Evolutionary conservation across 2,797 vertebrate genomes (phyloP), one percentile per base, ranked within the genome.

Genomic region (Mionectes olivaceus): DNA sequence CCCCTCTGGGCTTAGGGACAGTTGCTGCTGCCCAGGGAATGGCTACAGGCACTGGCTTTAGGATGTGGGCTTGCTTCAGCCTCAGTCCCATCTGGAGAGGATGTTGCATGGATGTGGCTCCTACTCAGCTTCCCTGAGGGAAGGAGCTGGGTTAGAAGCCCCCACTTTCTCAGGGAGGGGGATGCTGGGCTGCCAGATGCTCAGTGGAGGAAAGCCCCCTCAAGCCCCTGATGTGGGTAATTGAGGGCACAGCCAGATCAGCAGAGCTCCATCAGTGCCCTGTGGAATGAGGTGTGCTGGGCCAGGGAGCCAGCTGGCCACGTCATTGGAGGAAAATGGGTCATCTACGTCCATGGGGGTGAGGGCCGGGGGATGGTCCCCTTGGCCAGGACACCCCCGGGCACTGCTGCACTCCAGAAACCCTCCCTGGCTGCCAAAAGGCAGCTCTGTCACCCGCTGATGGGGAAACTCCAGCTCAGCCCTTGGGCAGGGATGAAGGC

Each of bases 271-370:
- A 1, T 8, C 19, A 4, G 70, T 9, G 69, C 19, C 16, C 13
- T 0, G 9, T 0, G 0, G 24, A 8, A 32, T 0, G 0, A 1
- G 3, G 30, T 16, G 39, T 25, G 35, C 68, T 4, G 19, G 19
- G 55, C 52, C 0, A 4, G 7, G 32, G 39, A 63, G 22, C 39
- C 64, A 46, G 91, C 81, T 49, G 87, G 74, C 27, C 7, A 0
- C 1, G 4, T 32, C 30, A 11, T 5, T 12, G 49, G n/a, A 61
- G 44, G 47, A 87, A 92, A 89, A 87, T 39, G 43, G 74, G 87
- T 92, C 65, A 92, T 50, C 27, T 3, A 2, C 39, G 1, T 1
- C 24, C 2, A 0, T 2, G 19, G 35, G 33, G 37, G 32, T 0
- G 2, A 25, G 19, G 21, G 37, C 59, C 1, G 6, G 18, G 28